A percentile compares a stretch with the other conserved stretches of the same genome.
Evolutionary conservation across 2,797 vertebrate genomes (phyloP).

Genomic region (Cichlasoma orientale): DNA sequence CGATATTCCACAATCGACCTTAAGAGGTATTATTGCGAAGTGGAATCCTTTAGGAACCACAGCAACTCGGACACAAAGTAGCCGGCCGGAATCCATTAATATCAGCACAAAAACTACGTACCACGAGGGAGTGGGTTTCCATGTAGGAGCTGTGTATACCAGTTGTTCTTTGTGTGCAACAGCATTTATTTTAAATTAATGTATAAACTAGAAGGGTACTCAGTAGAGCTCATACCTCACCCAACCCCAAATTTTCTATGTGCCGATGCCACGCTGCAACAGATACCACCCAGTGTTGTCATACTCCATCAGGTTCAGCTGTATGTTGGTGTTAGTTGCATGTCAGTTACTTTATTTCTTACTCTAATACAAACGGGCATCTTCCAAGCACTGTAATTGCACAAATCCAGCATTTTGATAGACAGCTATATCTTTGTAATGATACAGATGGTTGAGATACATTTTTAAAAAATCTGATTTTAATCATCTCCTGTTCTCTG

Average conservation of each 20-base stretch:
- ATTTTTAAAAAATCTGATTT: background rate
- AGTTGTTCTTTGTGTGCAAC: too few species aligned
- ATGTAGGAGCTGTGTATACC: too few species aligned
- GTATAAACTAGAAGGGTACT: too few species aligned
- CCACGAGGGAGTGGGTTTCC: background rate
- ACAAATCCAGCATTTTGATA: background rate
- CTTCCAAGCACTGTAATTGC: background rate
- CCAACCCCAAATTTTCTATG: too few species aligned
- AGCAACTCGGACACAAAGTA: background rate
- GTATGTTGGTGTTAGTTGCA: too few species aligned
- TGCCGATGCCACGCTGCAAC: too few species aligned
- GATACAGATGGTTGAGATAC: background rate
- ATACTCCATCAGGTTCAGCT: too few species aligned
- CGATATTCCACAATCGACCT: background rate
- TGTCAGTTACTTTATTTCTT: too few species aligned
- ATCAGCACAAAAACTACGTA: background rate
- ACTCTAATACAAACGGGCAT: too few species aligned
- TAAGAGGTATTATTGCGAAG: background rate
- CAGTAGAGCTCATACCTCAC: too few species aligned
- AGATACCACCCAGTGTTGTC: too few species aligned
- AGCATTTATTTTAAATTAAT: background rate
- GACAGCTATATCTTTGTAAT: background rate
- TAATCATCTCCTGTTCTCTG: constrained; percentile 22
- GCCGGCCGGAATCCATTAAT: background rate
- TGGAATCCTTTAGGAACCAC: background rate